Percentiles rank a stretch among this genome's conserved stretches.
Conservation (phyloP, 2,113 vertebrate genomes). For the Microtus oregoni region DNA sequence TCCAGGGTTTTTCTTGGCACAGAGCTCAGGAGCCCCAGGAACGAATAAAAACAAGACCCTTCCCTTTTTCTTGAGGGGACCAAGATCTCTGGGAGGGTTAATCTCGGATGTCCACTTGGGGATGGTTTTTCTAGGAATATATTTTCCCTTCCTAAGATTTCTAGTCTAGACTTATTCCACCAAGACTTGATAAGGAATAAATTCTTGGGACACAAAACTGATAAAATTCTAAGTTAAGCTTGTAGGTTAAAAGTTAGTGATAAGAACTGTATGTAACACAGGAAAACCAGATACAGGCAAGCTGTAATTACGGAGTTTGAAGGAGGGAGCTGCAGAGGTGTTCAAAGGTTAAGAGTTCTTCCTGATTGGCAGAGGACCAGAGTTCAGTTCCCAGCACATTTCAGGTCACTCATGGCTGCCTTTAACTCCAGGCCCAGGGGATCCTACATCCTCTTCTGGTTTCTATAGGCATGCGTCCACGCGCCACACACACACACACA, state of each 20-base stretch:
- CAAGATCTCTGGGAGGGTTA: not conserved
- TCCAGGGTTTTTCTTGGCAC: not conserved
- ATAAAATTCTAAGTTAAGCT: slow-evolving; percentile 1
- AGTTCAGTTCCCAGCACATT: not conserved
- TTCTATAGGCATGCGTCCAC: not conserved
- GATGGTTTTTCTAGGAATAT: not conserved
- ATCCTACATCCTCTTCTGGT: not conserved
- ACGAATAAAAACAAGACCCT: not conserved
- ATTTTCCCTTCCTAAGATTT: slow-evolving; percentile 29
- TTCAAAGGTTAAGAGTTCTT: not conserved
- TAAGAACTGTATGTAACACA: not conserved
- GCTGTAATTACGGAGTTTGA: not conserved
- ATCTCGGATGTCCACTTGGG: not conserved
- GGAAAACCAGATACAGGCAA: not conserved
- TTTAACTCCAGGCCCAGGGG: not conserved
- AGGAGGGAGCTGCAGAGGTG: not conserved
- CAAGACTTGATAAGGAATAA: slow-evolving; percentile 36
- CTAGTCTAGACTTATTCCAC: not conserved
- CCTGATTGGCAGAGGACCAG: not conserved
- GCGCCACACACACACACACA: not conserved
- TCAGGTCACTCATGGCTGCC: not conserved
- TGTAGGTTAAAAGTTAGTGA: slow-evolving; percentile 17
- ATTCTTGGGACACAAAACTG: slow-evolving; percentile 29
- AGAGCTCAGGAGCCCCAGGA: not conserved
- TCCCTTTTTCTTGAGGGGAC: not conserved